Evolutionary conservation across 2,113 vertebrate genomes (phyloP).

Genomic region (Neomonachus schauinslandi): DNA sequence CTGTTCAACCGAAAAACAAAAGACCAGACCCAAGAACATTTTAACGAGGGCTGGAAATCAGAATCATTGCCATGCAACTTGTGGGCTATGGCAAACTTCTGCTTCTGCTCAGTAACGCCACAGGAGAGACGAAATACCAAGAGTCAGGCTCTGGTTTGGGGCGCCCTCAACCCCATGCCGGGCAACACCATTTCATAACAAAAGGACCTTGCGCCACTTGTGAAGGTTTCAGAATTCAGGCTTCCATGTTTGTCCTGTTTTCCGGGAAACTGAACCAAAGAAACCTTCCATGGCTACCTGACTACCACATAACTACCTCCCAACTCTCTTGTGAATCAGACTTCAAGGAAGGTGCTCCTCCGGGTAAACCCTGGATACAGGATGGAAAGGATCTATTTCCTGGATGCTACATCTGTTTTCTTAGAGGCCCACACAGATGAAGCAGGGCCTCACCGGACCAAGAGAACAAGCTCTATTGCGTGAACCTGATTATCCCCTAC

Average conservation of each 20-base stretch:
- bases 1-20: neutral
- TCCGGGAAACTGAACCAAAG: neutral
- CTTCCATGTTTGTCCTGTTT: neutral
- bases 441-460: neutral
- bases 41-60: neutral
- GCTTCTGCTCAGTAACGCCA: neutral
- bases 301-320: neutral
- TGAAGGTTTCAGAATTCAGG: neutral
- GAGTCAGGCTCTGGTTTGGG: neutral
- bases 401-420: neutral
- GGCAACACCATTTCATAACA: neutral
- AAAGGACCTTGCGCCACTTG: neutral
- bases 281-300: neutral
- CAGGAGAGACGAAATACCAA: neutral
- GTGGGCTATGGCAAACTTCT: neutral
- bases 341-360: neutral
- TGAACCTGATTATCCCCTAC: neutral
- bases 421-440: neutral
- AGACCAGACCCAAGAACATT: neutral
- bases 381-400: neutral
- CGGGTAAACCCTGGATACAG: neutral
- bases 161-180: rapidly evolving
- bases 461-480: neutral
- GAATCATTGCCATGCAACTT: neutral
- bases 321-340: neutral